Evolutionary conservation across 2,888 invertebrate genomes (phyloP), one percentile per base, ranked within the genome.

Genomic region (Blomia tropicalis): DNA sequence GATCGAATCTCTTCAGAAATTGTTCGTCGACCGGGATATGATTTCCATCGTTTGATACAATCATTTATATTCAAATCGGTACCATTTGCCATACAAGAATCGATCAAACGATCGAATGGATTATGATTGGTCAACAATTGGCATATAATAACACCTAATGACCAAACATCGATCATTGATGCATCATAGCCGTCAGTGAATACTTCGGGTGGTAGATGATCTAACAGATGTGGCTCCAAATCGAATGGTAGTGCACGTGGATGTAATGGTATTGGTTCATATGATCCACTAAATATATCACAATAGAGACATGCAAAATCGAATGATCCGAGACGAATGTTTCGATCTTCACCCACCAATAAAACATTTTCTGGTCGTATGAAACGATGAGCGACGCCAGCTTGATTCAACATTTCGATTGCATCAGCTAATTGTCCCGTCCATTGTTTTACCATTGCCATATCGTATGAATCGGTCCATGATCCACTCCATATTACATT

Each of bases 191-290:
- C 7, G 22, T 51, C 51, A 2, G 2, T 2, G 2, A 2, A 51
- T n/a, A 17, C 14, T 51, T 51, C 51, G 14, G 51, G 51, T 30
- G 51, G 51, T 30, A 51, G 22, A 30, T 51, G 51, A 30, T 51
- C 51, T 5, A 51, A 5, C 14, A 51, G 11, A 30, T 51, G 22
- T 17, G 14, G 17, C 22, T 51, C 29, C 14, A 51, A n/a, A 14
- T 17, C 22, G 17, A n/a, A 2, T 51, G 51, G 51, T 5, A 51
- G 22, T 4, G 2, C 14, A 3, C 51, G 51, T 27, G 51, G 17
- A n/a, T n/a, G n/a, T 30, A n/a, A 22, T 7, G 22, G 2, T 3
- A 51, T 51, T 4, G 27, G 25, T 25, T 51, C n/a, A 25, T 51
- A 14, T 51, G 2, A 2, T 3, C 22, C 51, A 4, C 2, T 17